Percentiles rank a stretch among this genome's conserved stretches.
These are phyloP conservation scores for Dione vanillae DNA, from an alignment of 2,888 invertebrate species.

Conservation along the genomic window DNA sequence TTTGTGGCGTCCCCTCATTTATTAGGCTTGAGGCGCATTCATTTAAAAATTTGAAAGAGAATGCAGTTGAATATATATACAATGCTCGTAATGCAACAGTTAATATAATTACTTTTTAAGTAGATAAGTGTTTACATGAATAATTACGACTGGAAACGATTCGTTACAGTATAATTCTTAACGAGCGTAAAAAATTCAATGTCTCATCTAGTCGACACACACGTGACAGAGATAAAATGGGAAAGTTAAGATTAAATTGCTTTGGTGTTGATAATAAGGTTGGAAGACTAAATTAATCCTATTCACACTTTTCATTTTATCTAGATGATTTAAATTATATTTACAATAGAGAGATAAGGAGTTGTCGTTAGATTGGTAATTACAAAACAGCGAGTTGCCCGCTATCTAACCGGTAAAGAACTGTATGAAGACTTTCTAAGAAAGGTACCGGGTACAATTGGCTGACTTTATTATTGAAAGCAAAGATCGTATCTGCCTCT, in stretches of 20 bases:
- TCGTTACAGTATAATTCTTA: constrained; percentile 20
- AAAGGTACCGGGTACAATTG: constrained; percentile 70
- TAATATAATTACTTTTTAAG: constrained; percentile 52
- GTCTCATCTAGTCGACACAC: constrained; percentile 35
- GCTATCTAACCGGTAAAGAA: constrained; percentile 69
- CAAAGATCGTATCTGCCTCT: constrained; percentile 75
- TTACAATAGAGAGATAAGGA: constrained; percentile 54
- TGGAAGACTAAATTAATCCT: constrained; percentile 45
- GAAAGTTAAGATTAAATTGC: constrained; percentile 42
- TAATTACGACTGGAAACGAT: constrained; percentile 49
- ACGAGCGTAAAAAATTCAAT: constrained; percentile 23
- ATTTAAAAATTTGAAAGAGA: constrained; percentile 62
- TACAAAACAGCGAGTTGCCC: constrained; percentile 57
- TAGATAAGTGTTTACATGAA: constrained; percentile 55
- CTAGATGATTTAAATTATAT: constrained; percentile 55
- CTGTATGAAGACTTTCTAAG: constrained; percentile 68
- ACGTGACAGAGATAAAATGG: constrained; percentile 36
- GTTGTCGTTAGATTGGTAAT: constrained; percentile 71
- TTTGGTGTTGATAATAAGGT: constrained; percentile 31
- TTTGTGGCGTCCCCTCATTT: constrained; percentile 64
- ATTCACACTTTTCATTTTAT: constrained; percentile 51
- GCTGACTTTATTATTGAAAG: constrained; percentile 80
- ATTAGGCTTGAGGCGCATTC: constrained; percentile 53
- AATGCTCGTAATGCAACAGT: constrained; percentile 55
- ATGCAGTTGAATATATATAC: constrained; percentile 62